These are phyloP conservation scores for Protobothrops mucrosquamatus DNA, from an alignment of 2,113 vertebrate genomes.

Conservation along the genomic window DNA sequence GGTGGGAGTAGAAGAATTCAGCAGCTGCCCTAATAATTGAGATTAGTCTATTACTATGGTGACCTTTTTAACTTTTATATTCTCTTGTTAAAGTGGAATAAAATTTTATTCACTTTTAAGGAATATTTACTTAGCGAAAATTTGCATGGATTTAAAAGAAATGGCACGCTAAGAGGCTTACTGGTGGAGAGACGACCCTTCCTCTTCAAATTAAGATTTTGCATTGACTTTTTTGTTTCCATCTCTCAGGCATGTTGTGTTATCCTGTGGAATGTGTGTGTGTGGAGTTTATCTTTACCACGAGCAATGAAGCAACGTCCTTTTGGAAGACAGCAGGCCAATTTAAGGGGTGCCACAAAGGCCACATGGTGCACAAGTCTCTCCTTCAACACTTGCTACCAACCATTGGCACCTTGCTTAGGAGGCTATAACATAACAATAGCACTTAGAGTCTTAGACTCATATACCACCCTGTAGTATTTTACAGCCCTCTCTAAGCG, in stretches of 20 bases:
- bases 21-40: slow-evolving; percentile 90
- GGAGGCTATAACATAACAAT: background rate
- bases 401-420: background rate
- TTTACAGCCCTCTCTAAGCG: too few relatives aligned
- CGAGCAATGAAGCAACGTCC: background rate
- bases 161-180: slow-evolving; percentile 50
- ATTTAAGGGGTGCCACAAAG: background rate
- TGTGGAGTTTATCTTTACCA: background rate
- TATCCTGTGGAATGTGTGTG: background rate
- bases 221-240: background rate
- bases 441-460: too few relatives aligned
- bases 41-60: slow-evolving; percentile 95
- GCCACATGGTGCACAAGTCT: background rate
- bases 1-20: slow-evolving; percentile 88
- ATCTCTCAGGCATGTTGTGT: background rate
- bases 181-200: slow-evolving; percentile 28
- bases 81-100: slow-evolving; percentile 92
- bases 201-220: slow-evolving; percentile 16
- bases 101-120: slow-evolving; percentile 89
- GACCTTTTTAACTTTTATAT: slow-evolving; percentile 97
- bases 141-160: slow-evolving; percentile 77
- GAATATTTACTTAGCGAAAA: slow-evolving; percentile 80
- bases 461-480: too few relatives aligned
- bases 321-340: background rate
- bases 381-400: background rate